Percentiles rank a stretch among this genome's conserved stretches.
Conservation (phyloP, 1,140 invertebrate genomes). For the Plectrocnemia conspersa region DNA sequence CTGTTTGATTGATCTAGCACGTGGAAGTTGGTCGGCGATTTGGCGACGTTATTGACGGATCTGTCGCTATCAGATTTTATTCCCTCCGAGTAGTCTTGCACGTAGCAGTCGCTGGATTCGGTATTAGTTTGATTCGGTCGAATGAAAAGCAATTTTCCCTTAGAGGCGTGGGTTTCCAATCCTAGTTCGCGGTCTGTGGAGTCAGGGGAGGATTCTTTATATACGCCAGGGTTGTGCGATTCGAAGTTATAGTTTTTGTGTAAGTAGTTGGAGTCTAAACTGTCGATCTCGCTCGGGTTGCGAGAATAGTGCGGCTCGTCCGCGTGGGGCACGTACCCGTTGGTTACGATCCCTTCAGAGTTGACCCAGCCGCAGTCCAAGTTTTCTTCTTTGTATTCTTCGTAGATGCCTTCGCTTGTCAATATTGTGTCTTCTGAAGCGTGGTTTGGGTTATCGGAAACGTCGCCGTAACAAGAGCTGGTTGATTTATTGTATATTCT, state of each 20-base stretch:
- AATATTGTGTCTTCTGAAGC: slow-evolving; percentile 36
- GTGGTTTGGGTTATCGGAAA: slow-evolving; percentile 45
- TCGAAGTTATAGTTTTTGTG: slow-evolving; percentile 54
- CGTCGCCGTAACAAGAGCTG: slow-evolving; percentile 49
- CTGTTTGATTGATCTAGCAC: slow-evolving; percentile 29
- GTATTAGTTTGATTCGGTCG: slow-evolving; percentile 38
- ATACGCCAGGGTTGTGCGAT: slow-evolving; percentile 39
- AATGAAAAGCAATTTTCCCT: slow-evolving; percentile 44
- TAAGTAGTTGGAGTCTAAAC: slow-evolving; percentile 61
- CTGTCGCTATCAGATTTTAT: slow-evolving; percentile 48
- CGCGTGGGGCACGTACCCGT: background rate
- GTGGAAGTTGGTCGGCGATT: slow-evolving; percentile 35
- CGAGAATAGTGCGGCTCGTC: slow-evolving; percentile 38
- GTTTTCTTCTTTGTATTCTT: slow-evolving; percentile 16
- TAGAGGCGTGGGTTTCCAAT: slow-evolving; percentile 17
- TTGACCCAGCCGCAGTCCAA: slow-evolving; percentile 10
- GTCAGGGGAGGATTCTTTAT: slow-evolving; percentile 49
- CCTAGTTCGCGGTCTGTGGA: slow-evolving; percentile 28
- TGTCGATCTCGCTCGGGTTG: slow-evolving; percentile 57
- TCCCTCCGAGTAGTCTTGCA: slow-evolving; percentile 44
- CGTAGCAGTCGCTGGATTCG: slow-evolving; percentile 34
- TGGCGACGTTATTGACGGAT: slow-evolving; percentile 38
- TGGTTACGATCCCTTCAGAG: background rate
- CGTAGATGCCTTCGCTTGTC: slow-evolving; percentile 22
- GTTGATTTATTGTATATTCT: slow-evolving; percentile 51